A percentile compares a stretch with the other conserved stretches of the same genome.
phyloP scores from a whole-genome alignment of 2,113 vertebrate species.

The Trogon melanurus region DNA sequence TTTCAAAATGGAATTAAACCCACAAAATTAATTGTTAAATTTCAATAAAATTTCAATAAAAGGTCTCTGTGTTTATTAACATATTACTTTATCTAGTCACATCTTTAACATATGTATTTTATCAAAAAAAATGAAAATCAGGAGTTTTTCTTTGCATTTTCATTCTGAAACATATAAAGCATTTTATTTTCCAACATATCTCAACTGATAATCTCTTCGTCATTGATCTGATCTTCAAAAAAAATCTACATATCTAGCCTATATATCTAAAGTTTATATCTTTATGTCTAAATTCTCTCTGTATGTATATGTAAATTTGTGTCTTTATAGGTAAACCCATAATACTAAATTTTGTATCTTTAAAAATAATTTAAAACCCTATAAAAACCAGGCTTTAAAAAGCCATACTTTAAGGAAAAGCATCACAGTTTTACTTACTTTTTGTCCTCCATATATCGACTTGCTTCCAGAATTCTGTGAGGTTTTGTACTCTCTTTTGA shows the following conservation, averaged over 20 bases:
- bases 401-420: neutral
- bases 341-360: neutral
- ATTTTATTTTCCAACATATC: neutral
- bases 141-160: neutral
- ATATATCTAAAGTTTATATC: neutral
- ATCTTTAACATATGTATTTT: neutral
- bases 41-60: neutral
- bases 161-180: neutral
- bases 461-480: neutral
- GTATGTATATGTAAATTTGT: neutral
- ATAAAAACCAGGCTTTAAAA: neutral
- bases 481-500: neutral
- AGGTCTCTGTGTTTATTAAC: neutral
- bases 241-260: neutral
- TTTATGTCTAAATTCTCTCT: neutral
- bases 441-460: neutral
- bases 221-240: neutral
- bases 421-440: neutral
- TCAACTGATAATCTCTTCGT: neutral
- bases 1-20: neutral
- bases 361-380: neutral
- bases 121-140: neutral
- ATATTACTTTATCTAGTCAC: neutral
- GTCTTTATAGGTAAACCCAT: neutral
- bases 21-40: neutral